phyloP scores from a whole-genome alignment of 2,888 invertebrate species.

The Lepeophtheirus nordmannii region DNA sequence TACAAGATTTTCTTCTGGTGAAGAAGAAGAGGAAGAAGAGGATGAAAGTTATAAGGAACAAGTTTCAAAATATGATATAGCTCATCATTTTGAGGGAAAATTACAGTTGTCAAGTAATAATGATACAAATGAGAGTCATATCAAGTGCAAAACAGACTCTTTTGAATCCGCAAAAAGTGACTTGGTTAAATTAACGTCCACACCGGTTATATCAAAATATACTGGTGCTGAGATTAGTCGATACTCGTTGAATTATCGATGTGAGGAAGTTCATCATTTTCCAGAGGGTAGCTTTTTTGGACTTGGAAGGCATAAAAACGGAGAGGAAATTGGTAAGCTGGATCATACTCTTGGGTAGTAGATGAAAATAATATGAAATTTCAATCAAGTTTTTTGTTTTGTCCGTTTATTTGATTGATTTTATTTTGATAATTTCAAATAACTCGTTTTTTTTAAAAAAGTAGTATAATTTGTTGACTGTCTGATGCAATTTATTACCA shows the following conservation, averaged over 20 bases:
- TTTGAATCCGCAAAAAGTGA: neutral
- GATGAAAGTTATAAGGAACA: neutral
- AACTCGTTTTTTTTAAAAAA: no score
- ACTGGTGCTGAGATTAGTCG: neutral
- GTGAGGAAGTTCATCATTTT: neutral
- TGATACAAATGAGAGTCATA: no score
- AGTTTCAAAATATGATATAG: no score
- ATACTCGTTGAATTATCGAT: neutral
- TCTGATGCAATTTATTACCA: no score
- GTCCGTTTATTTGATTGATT: no score
- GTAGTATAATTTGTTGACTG: no score
- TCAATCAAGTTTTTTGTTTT: no score
- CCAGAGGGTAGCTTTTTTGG: slow-evolving; percentile 33
- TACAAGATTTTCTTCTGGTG: slow-evolving; percentile 26
- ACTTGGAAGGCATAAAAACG: slow-evolving; percentile 34
- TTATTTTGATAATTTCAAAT: no score
- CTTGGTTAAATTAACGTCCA: neutral
- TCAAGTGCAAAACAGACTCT: neutral
- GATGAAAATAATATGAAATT: no score
- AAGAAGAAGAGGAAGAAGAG: neutral
- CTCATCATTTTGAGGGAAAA: no score
- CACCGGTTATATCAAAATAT: neutral
- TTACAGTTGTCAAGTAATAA: no score
- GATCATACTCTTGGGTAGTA: no score
- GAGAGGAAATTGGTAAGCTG: slow-evolving; percentile 29